Conservation (phyloP, 2,113 vertebrate species). For the Gnathonemus echidnorhynchus region DNA sequence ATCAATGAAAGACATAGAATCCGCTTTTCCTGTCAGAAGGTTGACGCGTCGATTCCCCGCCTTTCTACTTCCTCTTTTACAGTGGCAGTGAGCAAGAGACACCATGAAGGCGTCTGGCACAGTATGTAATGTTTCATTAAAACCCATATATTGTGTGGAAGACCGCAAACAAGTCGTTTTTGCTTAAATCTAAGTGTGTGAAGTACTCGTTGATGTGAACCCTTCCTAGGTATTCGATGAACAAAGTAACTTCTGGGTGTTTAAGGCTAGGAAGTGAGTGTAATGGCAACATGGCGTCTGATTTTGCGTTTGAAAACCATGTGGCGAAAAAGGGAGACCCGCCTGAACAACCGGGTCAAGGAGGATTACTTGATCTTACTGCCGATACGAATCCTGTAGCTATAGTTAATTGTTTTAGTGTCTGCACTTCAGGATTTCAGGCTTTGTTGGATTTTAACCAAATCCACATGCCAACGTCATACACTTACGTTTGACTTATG, state of each 20-base stretch:
- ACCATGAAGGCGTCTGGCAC: slow-evolving; percentile 94
- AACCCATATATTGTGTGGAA: fast-evolving
- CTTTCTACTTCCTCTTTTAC: slow-evolving; percentile 67
- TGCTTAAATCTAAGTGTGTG: background rate
- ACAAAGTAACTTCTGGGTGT: background rate
- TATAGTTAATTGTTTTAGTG: background rate
- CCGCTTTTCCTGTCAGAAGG: slow-evolving; percentile 4
- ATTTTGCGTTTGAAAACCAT: background rate
- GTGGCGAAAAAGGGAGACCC: slow-evolving; percentile 4
- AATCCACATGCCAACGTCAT: background rate
- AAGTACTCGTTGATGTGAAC: background rate
- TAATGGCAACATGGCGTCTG: slow-evolving; percentile 36
- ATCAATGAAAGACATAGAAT: background rate
- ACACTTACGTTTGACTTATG: background rate
- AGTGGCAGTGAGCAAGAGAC: slow-evolving; percentile 50
- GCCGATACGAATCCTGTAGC: background rate
- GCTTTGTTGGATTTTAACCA: background rate
- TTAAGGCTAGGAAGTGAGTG: background rate
- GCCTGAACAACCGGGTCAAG: background rate
- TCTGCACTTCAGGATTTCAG: background rate
- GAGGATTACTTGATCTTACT: background rate
- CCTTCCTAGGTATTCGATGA: background rate
- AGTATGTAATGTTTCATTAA: slow-evolving; percentile 55
- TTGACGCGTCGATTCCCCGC: slow-evolving; percentile 43
- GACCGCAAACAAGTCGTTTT: background rate